Conservation (phyloP, 2,888 invertebrate species). For the Leptarthrus brevirostris region DNA sequence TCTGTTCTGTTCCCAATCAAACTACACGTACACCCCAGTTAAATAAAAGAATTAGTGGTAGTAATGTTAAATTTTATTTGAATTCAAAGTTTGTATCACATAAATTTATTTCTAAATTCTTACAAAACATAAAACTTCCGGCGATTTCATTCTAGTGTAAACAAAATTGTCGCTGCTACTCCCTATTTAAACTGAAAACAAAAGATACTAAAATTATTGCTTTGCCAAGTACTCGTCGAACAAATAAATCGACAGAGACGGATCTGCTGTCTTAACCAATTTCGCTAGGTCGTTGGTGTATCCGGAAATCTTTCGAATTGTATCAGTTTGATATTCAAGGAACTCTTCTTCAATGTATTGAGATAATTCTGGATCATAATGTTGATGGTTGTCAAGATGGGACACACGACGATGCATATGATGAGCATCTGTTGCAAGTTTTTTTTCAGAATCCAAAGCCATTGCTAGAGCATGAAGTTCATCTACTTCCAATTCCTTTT, state of each 20-base stretch:
- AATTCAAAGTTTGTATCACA: too few species aligned
- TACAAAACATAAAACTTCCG: too few species aligned
- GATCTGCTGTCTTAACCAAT: conserved; percentile 72
- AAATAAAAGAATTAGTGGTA: too few species aligned
- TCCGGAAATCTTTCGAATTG: conserved; percentile 78
- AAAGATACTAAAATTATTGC: conserved; percentile 58
- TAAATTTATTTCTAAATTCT: too few species aligned
- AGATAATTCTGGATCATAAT: conserved; percentile 75
- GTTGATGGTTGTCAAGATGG: conserved; percentile 63
- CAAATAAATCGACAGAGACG: conserved; percentile 76
- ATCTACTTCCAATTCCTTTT: conserved; percentile 64
- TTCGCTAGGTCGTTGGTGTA: conserved; percentile 78
- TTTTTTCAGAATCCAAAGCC: conserved; percentile 81
- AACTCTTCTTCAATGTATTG: conserved; percentile 83
- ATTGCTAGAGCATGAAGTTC: conserved; percentile 80
- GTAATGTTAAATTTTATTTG: too few species aligned
- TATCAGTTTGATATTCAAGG: conserved; percentile 75
- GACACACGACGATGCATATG: conserved; percentile 75
- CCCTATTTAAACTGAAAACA: not conserved
- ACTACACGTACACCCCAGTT: too few species aligned
- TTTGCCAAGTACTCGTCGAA: conserved; percentile 76
- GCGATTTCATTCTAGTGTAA: too few species aligned
- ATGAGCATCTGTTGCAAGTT: conserved; percentile 75
- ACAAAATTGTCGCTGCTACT: too few species aligned
- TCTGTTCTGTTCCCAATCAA: too few species aligned